These are phyloP conservation scores for Flexamia atlantica DNA, from an alignment of 2,888 invertebrate genomes.

Conservation along the genomic window DNA sequence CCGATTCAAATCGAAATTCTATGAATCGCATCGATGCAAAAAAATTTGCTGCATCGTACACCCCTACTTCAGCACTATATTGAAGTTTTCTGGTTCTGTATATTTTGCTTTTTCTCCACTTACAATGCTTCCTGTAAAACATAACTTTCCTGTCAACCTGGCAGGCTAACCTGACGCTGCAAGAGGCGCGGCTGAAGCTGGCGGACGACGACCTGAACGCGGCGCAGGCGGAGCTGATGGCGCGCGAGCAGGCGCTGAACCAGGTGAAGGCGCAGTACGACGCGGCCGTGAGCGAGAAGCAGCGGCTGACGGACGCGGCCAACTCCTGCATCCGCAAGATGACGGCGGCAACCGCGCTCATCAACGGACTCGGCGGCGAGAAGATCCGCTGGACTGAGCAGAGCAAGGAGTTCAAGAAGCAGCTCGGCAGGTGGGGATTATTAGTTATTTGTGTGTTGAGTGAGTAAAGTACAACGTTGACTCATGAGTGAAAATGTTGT, in stretches of 20 bases:
- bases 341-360: slow-evolving; percentile 96
- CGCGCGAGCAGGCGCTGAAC: slow-evolving; percentile 92
- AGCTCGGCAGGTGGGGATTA: slow-evolving; percentile 80
- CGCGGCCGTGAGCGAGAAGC: slow-evolving; percentile 94
- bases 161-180: slow-evolving; percentile 90
- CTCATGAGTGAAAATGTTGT: no score
- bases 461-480: no score
- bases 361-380: slow-evolving; percentile 95
- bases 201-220: slow-evolving; percentile 94
- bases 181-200: slow-evolving; percentile 92
- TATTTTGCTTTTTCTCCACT: no score
- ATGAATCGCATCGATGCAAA: no score
- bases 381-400: slow-evolving; percentile 97
- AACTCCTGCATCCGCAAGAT: slow-evolving; percentile 96
- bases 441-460: no score
- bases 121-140: no score
- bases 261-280: slow-evolving; percentile 96
- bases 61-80: no score
- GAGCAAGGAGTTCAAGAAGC: slow-evolving; percentile 94
- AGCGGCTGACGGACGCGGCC: slow-evolving; percentile 94
- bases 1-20: no score
- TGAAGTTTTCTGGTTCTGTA: no score
- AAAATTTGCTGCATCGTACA: no score
- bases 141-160: no score
- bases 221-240: slow-evolving; percentile 93